Conservation (phyloP, 2,888 invertebrate genomes). For the Eulithis testata region DNA sequence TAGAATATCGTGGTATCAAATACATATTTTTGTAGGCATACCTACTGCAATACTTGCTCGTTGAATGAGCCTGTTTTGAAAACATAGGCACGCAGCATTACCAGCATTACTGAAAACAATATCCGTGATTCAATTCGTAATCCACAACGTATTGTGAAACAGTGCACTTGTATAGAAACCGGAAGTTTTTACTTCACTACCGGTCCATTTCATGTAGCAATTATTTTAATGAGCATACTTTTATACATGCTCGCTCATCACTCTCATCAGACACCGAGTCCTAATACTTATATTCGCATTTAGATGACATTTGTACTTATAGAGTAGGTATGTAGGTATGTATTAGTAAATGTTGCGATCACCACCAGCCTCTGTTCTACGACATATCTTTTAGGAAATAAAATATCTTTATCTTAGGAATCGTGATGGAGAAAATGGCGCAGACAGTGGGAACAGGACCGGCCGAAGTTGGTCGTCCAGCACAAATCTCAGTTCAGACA, state of each 20-base stretch:
- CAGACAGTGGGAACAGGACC: slow-evolving; percentile 70
- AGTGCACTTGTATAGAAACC: slow-evolving; percentile 17
- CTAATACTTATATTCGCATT: background rate
- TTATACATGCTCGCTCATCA: background rate
- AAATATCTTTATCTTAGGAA: slow-evolving; percentile 54
- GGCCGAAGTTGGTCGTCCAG: slow-evolving; percentile 91
- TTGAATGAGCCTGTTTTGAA: slow-evolving; percentile 7
- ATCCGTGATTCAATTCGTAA: slow-evolving; percentile 16
- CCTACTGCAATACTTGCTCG: background rate
- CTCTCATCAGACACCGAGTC: background rate
- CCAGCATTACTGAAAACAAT: slow-evolving; percentile 23
- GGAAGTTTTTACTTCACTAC: slow-evolving; percentile 28
- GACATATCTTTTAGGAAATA: background rate
- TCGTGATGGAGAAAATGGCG: slow-evolving; percentile 80
- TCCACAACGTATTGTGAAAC: slow-evolving; percentile 20
- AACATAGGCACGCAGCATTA: slow-evolving; percentile 11
- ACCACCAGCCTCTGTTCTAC: background rate
- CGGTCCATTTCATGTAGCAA: slow-evolving; percentile 23
- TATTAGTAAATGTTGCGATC: too few relatives aligned
- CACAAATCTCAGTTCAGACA: slow-evolving; percentile 86
- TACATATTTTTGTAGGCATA: slow-evolving; percentile 4
- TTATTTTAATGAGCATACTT: slow-evolving; percentile 19
- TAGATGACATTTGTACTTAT: background rate
- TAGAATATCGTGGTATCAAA: background rate
- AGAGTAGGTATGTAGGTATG: too few relatives aligned